phyloP scores from a whole-genome alignment of 2,797 vertebrate genomes.

The Cygnus olor region DNA sequence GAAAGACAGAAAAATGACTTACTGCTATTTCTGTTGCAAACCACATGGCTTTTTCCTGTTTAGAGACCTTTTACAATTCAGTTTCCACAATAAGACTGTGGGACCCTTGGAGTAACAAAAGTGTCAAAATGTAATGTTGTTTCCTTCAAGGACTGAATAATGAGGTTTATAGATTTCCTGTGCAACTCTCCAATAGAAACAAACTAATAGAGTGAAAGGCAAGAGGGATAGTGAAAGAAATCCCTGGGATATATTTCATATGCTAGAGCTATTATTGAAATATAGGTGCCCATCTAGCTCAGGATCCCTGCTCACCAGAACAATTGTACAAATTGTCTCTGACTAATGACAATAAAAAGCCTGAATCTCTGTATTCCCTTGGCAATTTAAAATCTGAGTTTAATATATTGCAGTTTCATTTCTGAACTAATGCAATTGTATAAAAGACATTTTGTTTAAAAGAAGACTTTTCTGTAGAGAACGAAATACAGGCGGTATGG shows the following conservation, averaged over 20 bases:
- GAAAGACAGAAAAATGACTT: neutral
- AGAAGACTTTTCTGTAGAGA: neutral
- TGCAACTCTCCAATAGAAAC: neutral
- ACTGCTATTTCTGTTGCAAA: neutral
- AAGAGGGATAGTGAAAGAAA: neutral
- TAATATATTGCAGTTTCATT: neutral
- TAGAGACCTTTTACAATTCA: neutral
- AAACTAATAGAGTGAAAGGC: neutral
- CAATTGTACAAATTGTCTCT: neutral
- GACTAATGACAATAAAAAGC: neutral
- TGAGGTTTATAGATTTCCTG: neutral
- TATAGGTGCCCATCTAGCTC: neutral
- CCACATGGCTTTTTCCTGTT: neutral
- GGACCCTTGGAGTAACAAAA: neutral
- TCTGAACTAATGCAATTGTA: neutral
- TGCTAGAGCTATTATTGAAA: neutral
- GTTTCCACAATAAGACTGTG: neutral
- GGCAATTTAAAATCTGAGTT: neutral
- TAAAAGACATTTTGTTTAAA: neutral
- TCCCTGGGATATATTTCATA: neutral
- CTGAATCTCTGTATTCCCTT: neutral
- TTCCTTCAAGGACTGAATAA: constrained; percentile 3
- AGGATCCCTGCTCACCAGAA: neutral
- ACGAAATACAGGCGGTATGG: neutral
- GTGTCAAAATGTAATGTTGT: neutral